A percentile compares a stretch with the other conserved stretches of the same genome.
Evolutionary conservation across 2,888 invertebrate species (phyloP).

Genomic region (Cetonia aurata): DNA sequence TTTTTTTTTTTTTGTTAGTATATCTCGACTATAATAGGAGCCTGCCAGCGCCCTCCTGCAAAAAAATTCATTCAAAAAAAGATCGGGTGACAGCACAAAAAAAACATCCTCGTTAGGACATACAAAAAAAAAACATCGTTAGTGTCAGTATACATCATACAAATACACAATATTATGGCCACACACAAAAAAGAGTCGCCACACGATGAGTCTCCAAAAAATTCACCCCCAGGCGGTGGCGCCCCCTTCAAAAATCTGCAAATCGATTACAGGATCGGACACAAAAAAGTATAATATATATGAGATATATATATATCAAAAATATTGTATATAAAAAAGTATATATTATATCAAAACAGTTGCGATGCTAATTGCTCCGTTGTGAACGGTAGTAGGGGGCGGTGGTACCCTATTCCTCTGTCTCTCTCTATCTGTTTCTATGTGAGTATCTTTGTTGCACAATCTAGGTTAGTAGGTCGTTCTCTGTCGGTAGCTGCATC

Average conservation of each 20-base stretch:
- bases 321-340: conserved; percentile 62
- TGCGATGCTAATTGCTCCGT: no score
- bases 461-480: no score
- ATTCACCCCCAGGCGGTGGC: conserved; percentile 53
- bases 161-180: conserved; percentile 25
- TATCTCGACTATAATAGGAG: not conserved
- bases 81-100: conserved; percentile 54
- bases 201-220: conserved; percentile 49
- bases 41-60: conserved; percentile 59
- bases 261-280: conserved; percentile 25
- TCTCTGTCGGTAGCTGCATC: no score
- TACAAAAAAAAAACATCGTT: conserved; percentile 1
- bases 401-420: conserved; percentile 18
- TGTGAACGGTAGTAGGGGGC: conserved; percentile 14
- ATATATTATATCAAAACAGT: conserved; percentile 44
- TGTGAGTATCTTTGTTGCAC: not conserved
- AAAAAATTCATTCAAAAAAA: conserved; percentile 66
- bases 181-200: conserved; percentile 29
- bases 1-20: conserved; percentile 14
- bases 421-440: conserved; percentile 6
- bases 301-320: conserved; percentile 46
- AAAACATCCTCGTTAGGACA: not conserved
- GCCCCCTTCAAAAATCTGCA: conserved; percentile 51
- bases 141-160: no score
- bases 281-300: conserved; percentile 47